These are phyloP conservation scores for Drosophila kurseongensis DNA, from an alignment of 1,140 invertebrate genomes.

Conservation along the genomic window DNA sequence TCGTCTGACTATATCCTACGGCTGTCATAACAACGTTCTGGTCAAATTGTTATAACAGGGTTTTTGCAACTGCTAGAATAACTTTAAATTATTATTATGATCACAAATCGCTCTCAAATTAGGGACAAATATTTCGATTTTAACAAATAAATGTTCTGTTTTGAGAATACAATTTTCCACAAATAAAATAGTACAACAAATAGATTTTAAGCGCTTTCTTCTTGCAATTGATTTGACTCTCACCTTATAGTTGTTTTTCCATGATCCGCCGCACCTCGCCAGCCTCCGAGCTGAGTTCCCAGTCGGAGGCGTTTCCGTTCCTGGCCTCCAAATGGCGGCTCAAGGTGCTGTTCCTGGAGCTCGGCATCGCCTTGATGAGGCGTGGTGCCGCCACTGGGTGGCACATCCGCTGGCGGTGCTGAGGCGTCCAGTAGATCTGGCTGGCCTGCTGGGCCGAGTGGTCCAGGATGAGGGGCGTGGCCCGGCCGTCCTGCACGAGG, in stretches of 20 bases:
- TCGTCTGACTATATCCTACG: too few relatives aligned
- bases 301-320: conserved; percentile 84
- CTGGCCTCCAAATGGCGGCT: conserved; percentile 11
- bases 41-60: too few relatives aligned
- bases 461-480: conserved; percentile 78
- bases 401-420: conserved; percentile 45
- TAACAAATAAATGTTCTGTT: too few relatives aligned
- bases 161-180: too few relatives aligned
- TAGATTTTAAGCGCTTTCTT: too few relatives aligned
- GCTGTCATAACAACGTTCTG: too few relatives aligned
- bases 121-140: too few relatives aligned
- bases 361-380: conserved; percentile 24
- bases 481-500: conserved; percentile 57
- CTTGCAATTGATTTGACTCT: too few relatives aligned
- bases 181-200: too few relatives aligned
- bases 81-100: too few relatives aligned
- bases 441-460: conserved; percentile 60
- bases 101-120: too few relatives aligned
- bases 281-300: conserved; percentile 88
- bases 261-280: conserved; percentile 88
- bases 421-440: conserved; percentile 76
- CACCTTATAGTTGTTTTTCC: conserved; percentile 84
- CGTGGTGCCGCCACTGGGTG: conserved; percentile 58
- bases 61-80: too few relatives aligned
- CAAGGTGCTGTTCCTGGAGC: conserved; percentile 25